Base-by-base conservation (phyloP, 2,113 vertebrate species). In the Phrynocephalus versicolor region DNA sequence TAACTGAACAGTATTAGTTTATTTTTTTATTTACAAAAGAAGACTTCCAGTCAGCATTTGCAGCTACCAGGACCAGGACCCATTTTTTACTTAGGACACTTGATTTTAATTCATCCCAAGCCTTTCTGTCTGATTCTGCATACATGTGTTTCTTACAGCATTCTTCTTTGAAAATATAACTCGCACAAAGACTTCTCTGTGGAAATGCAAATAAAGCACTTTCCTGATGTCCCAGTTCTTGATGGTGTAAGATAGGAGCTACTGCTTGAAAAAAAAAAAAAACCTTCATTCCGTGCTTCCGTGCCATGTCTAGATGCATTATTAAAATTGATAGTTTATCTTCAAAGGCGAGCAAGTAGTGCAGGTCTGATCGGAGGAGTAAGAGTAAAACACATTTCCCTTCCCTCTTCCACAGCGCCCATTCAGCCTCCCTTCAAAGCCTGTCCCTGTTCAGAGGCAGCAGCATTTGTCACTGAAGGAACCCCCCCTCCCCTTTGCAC, bases 401-500 rank as follows among this genome's bases (percentile, higher is more conserved):
- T 35, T 30, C 70, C 25, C 79, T 25, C 74, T 19, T 39, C 62
- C 79, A 3, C 6, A 39, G 80, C 79, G 33, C 85, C 77, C 39
- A 39, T 0, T 0, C 76, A 84, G 89, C 39, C 85, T 74, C 65
- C 85, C 85, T 87, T 88, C 83, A 89, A 39, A 78, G 82, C 78
- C 72, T 60, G 83, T 88, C 90, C 89, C 85, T 35, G 16, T 85
- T 0, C 60, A 92, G 87, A 21, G 89, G 90, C 85, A 87, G 90
- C 85, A 87, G 94, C 90, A 16, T 89, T 93, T 91, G 73, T 90
- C 88, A 91, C 89, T 92, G 62, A 62, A 0, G 2, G 39, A 92
- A 39, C 89, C 87, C 90, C 87, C 90, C 92, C 93, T 92, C 91
- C 94, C 78, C 85, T 95, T 92, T 94, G 93, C 94, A 95, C 96